Percentiles rank a stretch among this genome's conserved stretches.
phyloP scores from a whole-genome alignment of 2,113 vertebrate species.

The Vimba vimba region DNA sequence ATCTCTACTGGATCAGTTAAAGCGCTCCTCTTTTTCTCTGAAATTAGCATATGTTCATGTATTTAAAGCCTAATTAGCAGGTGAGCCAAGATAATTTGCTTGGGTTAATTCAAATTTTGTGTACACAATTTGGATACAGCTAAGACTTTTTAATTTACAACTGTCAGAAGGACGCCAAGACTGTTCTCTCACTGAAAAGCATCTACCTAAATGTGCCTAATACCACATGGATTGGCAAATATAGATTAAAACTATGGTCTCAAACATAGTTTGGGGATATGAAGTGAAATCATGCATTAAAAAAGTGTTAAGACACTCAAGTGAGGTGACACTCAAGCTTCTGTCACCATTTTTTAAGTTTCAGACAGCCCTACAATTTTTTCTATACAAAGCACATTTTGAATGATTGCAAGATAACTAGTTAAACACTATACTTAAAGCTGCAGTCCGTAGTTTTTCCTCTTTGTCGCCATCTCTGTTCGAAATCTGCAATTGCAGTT shows the following conservation, averaged over 20 bases:
- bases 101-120: neutral
- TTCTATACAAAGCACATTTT: neutral
- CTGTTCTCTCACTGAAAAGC: neutral
- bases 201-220: neutral
- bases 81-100: neutral
- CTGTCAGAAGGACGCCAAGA: neutral
- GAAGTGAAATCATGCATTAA: neutral
- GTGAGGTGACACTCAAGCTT: neutral
- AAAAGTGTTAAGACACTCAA: neutral
- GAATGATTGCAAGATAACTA: neutral
- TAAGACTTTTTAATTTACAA: neutral
- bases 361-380: neutral
- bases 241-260: neutral
- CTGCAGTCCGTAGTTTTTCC: too few relatives aligned
- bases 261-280: neutral
- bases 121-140: neutral
- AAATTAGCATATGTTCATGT: conserved; percentile 11
- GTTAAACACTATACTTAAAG: neutral
- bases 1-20: neutral
- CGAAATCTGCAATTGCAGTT: too few relatives aligned
- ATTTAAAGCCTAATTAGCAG: conserved; percentile 20
- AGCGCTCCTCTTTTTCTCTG: neutral
- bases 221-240: neutral
- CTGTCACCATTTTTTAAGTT: neutral
- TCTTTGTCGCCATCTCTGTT: too few relatives aligned